These are phyloP conservation scores for Chunga burmeisteri DNA, from an alignment of 2,113 vertebrate species.

Conservation along the genomic window DNA sequence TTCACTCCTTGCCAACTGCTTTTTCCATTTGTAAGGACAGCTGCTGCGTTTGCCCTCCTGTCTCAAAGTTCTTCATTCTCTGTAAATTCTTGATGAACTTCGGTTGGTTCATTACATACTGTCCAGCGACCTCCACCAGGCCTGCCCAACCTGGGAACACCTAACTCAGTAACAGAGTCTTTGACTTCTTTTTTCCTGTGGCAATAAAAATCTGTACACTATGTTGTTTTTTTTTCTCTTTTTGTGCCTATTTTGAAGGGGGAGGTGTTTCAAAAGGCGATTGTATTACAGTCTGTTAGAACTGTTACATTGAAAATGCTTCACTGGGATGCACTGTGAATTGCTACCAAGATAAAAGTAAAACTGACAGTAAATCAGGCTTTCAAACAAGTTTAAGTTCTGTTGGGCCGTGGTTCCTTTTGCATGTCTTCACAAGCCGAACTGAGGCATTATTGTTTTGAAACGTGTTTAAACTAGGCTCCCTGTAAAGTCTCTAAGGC, in stretches of 20 bases:
- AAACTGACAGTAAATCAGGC: background rate
- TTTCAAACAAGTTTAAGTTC: background rate
- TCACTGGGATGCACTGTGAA: background rate
- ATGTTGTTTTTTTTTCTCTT: background rate
- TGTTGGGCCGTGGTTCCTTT: background rate
- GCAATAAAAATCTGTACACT: background rate
- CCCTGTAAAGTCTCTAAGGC: background rate
- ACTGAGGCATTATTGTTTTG: background rate
- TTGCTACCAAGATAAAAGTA: background rate
- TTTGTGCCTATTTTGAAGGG: background rate
- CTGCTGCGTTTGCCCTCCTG: background rate
- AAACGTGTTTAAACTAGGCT: background rate
- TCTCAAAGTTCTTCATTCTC: background rate
- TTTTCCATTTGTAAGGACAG: background rate
- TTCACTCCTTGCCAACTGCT: background rate
- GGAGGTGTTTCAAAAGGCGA: background rate
- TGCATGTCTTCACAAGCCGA: background rate
- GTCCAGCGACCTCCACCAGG: background rate
- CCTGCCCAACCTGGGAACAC: background rate
- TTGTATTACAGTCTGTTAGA: background rate
- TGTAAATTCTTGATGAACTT: background rate
- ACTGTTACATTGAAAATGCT: background rate
- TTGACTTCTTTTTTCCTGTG: background rate
- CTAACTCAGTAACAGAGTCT: background rate
- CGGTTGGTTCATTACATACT: background rate